phyloP scores from a whole-genome alignment of 2,888 invertebrate genomes.

The Drosophila pseudotakahashii region DNA sequence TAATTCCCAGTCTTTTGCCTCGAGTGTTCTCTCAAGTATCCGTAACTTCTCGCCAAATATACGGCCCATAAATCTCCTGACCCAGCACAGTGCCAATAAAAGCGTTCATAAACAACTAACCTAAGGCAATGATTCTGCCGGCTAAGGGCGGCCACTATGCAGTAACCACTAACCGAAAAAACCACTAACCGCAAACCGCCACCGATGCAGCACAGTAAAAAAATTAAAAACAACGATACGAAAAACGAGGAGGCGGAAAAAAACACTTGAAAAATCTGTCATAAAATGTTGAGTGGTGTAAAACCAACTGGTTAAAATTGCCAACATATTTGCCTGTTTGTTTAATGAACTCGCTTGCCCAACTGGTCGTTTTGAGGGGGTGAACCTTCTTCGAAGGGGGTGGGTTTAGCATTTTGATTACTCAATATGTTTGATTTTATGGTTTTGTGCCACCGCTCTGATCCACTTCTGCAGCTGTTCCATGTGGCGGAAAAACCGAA shows the following conservation, averaged over 20 bases:
- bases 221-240: background rate
- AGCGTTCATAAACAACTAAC: slow-evolving; percentile 76
- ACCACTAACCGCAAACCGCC: slow-evolving; percentile 55
- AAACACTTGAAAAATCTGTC: slow-evolving; percentile 77
- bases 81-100: slow-evolving; percentile 68
- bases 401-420: slow-evolving; percentile 72
- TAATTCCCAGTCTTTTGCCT: slow-evolving; percentile 19
- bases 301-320: slow-evolving; percentile 77
- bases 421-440: slow-evolving; percentile 82
- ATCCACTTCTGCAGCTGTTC: slow-evolving; percentile 72
- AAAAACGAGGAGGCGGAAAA: slow-evolving; percentile 32
- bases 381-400: slow-evolving; percentile 25
- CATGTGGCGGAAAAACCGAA: slow-evolving; percentile 47
- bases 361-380: slow-evolving; percentile 27
- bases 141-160: slow-evolving; percentile 26
- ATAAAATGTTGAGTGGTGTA: slow-evolving; percentile 68
- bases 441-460: slow-evolving; percentile 62
- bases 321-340: slow-evolving; percentile 77
- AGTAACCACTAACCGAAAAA: slow-evolving; percentile 47
- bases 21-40: slow-evolving; percentile 25
- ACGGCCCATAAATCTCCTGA: slow-evolving; percentile 67
- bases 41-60: slow-evolving; percentile 46
- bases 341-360: slow-evolving; percentile 66
- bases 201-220: slow-evolving; percentile 29
- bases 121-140: slow-evolving; percentile 58